Evolutionary conservation across 92 coral and sea anemone genomes (phyloP), one percentile per base, ranked within the genome.

Genomic region (Blastomussa wellsi): DNA sequence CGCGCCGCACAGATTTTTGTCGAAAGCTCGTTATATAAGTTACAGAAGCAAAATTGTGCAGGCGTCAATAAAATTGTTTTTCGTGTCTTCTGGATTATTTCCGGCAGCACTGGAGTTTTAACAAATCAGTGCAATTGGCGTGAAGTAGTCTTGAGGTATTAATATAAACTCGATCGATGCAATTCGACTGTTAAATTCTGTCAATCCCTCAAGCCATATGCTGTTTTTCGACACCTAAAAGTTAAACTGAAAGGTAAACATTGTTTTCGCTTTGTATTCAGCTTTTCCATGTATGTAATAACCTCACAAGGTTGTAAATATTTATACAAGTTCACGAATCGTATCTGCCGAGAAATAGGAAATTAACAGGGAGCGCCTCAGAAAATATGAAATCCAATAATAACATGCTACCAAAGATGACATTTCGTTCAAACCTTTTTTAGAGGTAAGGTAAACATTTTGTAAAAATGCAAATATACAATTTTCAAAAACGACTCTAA

Each of bases 281-380:
- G 42, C 74, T 36, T 36, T n/a, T 0, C 74, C 38, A 69, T 37
- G 26, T 22, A 20, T 57, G 64, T 24, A 7, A 57, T 57, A 20
- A 57, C 22, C 6, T 57, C 64, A 57, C 64, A 57, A 57, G 64
- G 24, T 33, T 69, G 74, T 69, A 69, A 69, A 69, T 33, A 69
- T 69, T 69, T 33, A 33, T 31, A 0, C 9, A 33, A 69, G 1
- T 19, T 37, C 74, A 69, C 44, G 73, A 69, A 69, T 69, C 24
- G 67, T 16, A 26, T 60, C 33, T 28, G 14, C n/a, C 15, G n/a
- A 35, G 47, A 36, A 36, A 69, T 69, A 29, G 4, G 74, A 69
- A 69, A 69, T 36, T 17, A 69, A 69, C 74, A 69, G 24, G 74
- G 20, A 1, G 38, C 5, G 37, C 73, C 16, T 35, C 12, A 14